Conservation (phyloP, 30 jellyfish, hydroid and myxozoan genomes). For the Rhopilema esculentum region DNA sequence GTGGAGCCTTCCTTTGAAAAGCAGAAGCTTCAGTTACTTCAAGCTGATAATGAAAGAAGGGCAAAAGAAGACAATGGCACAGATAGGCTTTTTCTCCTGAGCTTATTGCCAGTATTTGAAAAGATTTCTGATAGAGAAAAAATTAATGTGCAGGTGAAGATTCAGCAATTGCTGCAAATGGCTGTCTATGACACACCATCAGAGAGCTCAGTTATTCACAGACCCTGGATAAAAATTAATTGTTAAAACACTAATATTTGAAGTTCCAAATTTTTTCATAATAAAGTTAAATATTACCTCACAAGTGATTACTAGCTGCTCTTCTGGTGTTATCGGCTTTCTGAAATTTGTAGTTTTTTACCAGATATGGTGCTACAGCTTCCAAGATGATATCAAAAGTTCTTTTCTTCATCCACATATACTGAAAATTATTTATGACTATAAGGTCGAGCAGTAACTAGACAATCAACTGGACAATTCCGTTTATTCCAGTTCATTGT, state of each 20-base stretch:
- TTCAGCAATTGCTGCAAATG: slow-evolving; percentile 6
- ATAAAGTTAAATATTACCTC: neutral
- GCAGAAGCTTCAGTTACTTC: slow-evolving; percentile 15
- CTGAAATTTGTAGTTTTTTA: slow-evolving; percentile 7
- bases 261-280: too few relatives aligned
- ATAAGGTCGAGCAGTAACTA: too few relatives aligned
- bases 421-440: slow-evolving; percentile 3
- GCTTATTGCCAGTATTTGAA: slow-evolving; percentile 2
- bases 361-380: slow-evolving; percentile 3
- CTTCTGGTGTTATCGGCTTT: slow-evolving; percentile 35
- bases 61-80: slow-evolving; percentile 25
- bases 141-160: neutral
- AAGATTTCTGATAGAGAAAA: slow-evolving; percentile 7
- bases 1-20: slow-evolving; percentile 6
- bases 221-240: slow-evolving; percentile 6
- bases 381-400: slow-evolving; percentile 7
- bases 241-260: neutral
- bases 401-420: slow-evolving; percentile 17
- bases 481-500: too few relatives aligned
- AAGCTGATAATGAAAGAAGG: neutral
- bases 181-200: neutral
- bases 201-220: neutral
- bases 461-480: too few relatives aligned
- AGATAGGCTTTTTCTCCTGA: slow-evolving; percentile 8
- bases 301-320: slow-evolving; percentile 7